These are phyloP conservation scores for Gymnobelideus leadbeateri DNA, from an alignment of 2,113 vertebrate species.

Conservation along the genomic window DNA sequence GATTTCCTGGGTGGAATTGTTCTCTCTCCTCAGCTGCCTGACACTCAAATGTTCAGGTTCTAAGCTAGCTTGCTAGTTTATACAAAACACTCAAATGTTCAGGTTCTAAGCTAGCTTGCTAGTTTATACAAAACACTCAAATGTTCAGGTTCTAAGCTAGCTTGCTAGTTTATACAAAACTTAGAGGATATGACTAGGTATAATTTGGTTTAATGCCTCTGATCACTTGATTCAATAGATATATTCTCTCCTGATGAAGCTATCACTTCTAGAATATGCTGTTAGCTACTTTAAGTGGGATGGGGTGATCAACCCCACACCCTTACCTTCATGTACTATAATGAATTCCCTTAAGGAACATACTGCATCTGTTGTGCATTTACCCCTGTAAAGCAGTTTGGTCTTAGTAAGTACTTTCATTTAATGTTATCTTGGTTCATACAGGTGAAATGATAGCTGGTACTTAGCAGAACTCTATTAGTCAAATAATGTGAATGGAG, in stretches of 20 bases:
- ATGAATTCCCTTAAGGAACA: background rate
- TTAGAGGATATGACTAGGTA: background rate
- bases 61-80: background rate
- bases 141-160: background rate
- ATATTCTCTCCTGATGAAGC: background rate
- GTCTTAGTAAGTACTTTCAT: background rate
- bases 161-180: background rate
- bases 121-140: background rate
- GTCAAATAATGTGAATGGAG: conserved; percentile 75
- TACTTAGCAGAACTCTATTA: conserved; percentile 76
- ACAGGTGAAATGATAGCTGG: conserved; percentile 86
- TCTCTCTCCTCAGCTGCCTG: background rate
- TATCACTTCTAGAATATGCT: background rate
- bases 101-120: background rate
- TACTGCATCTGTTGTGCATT: background rate
- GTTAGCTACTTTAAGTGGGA: background rate
- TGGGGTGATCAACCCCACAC: background rate
- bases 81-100: background rate
- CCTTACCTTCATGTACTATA: background rate
- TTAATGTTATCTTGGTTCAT: conserved; percentile 55
- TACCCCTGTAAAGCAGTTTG: background rate
- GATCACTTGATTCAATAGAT: background rate
- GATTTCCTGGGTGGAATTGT: background rate
- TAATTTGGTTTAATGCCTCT: background rate
- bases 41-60: background rate